Conservation (phyloP, 2,888 invertebrate genomes). For the Coenonympha arcania region DNA sequence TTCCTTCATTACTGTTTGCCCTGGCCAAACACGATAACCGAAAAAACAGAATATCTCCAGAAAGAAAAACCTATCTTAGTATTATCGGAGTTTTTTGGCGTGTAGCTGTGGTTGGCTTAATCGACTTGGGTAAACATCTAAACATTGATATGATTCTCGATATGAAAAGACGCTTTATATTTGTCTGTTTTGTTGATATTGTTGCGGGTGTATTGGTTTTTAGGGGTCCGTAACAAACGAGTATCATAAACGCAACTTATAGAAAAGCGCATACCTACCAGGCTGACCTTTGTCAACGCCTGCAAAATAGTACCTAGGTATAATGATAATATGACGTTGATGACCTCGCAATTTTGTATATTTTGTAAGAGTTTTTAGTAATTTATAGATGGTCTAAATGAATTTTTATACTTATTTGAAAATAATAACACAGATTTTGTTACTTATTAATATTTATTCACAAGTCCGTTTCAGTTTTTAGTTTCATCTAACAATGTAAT, state of each 20-base stretch:
- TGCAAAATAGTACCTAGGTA: too few species aligned
- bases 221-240: background rate
- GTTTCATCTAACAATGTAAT: too few species aligned
- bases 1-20: slow-evolving; percentile 63
- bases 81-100: slow-evolving; percentile 58
- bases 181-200: slow-evolving; percentile 43
- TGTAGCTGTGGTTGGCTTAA: slow-evolving; percentile 53
- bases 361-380: too few species aligned
- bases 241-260: background rate
- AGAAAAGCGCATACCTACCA: too few species aligned
- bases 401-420: too few species aligned
- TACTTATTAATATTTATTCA: too few species aligned
- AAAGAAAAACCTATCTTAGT: slow-evolving; percentile 45
- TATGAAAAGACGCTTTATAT: slow-evolving; percentile 49
- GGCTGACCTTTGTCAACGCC: too few species aligned
- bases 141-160: slow-evolving; percentile 45
- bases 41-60: slow-evolving; percentile 58
- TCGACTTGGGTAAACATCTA: slow-evolving; percentile 62
- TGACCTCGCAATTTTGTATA: too few species aligned
- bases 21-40: slow-evolving; percentile 62
- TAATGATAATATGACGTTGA: too few species aligned
- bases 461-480: too few species aligned
- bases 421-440: too few species aligned
- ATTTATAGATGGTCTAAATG: too few species aligned
- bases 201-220: slow-evolving; percentile 37